Evolutionary conservation across 1,140 invertebrate genomes (phyloP), one percentile per base, ranked within the genome.

Genomic region (Aphis craccivora): DNA sequence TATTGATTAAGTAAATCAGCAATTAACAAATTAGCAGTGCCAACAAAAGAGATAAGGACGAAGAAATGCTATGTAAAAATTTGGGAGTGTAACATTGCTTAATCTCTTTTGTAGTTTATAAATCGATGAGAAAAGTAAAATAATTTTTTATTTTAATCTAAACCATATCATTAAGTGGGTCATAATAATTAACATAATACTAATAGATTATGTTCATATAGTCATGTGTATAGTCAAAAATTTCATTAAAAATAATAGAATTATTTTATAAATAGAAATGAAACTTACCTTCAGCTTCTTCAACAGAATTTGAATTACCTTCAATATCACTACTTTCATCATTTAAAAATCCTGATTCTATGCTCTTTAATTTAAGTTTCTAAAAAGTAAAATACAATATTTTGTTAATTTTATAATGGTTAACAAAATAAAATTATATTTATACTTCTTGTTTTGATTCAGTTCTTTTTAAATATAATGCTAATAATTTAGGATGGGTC

Each of bases 401-500:
- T 40, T 55, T 60, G 25, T 18, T n/a, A 43, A 23, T 14, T 55
- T 60, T 55, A 60, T 60, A 1, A 67, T 2, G 23, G 4, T n/a
- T n/a, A 67, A 67, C 30, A 67, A 67, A 67, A n/a, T 67, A 30
- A n/a, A 43, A 67, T 22, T 0, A 60, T 40, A 30, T 40, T 45
- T n/a, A 83, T 84, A 93, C 91, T 55, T 93, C 92, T 45, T 18
- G 96, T 96, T 96, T 95, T 35, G 95, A 95, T 94, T 96, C 96
- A 93, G 95, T 95, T 94, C 95, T 95, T 84, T 96, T 96, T 18
- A 96, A 96, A 94, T 97, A 97, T 76, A 97, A 96, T 94, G 97
- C 97, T 90, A 99, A 95, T 35, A 98, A 97, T 95, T 97, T 96
- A 0, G 99, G 99, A 96, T 99, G 99, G 18, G 98, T 98, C 97